Conservation (phyloP, 1,140 invertebrate species). For the Lepidurus couesii region DNA sequence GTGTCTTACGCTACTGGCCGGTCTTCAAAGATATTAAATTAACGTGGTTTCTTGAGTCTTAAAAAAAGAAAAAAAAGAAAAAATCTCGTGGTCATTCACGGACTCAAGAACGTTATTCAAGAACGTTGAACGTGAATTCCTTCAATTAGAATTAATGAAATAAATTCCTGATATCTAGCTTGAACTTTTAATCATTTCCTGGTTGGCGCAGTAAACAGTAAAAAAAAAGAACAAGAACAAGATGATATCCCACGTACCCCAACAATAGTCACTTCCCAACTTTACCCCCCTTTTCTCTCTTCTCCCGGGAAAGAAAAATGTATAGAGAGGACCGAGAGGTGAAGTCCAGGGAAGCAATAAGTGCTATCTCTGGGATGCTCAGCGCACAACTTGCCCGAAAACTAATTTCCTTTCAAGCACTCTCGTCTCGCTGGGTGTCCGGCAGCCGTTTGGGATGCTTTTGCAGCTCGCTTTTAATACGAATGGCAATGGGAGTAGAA, state of each 20-base stretch:
- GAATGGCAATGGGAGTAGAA: conserved; percentile 10
- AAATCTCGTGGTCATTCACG: not conserved
- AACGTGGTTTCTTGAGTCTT: not conserved
- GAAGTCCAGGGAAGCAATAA: conserved; percentile 13
- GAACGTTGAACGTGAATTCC: not conserved
- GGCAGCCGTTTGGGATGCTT: conserved; percentile 20
- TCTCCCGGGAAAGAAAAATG: not conserved
- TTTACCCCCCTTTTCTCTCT: not conserved
- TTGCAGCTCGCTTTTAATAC: conserved; percentile 22
- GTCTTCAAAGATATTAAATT: not conserved
- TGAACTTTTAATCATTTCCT: conserved; percentile 16
- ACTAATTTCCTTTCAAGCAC: conserved; percentile 22
- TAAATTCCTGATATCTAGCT: not conserved
- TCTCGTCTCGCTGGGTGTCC: conserved; percentile 20
- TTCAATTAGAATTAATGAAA: conserved; percentile 4
- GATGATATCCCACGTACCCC: not conserved
- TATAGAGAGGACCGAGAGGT: not conserved
- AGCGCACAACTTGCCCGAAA: conserved; percentile 20
- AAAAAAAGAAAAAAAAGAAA: not conserved
- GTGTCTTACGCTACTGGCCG: not conserved
- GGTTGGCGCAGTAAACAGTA: not conserved
- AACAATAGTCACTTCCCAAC: not conserved
- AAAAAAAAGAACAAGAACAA: not conserved
- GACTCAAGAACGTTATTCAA: not conserved
- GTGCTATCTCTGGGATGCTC: conserved; percentile 20